Percentiles rank a stretch among this genome's conserved stretches.
Evolutionary conservation across 2,888 invertebrate genomes (phyloP).

Genomic region (Drosophila nr. perissopoda): DNA sequence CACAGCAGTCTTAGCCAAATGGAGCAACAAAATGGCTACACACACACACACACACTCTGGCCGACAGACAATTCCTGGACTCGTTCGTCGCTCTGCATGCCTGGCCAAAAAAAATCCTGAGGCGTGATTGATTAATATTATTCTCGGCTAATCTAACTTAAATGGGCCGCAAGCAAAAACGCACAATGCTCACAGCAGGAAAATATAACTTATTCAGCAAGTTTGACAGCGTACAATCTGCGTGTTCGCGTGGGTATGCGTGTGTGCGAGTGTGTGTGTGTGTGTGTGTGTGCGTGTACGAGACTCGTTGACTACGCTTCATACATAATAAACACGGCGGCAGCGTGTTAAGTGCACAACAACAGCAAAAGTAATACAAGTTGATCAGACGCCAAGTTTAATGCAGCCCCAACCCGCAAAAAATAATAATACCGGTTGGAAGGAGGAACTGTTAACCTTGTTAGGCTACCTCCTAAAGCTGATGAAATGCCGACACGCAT

Average conservation of each 20-base stretch:
- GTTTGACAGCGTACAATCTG: slow-evolving; percentile 44
- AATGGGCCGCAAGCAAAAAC: slow-evolving; percentile 67
- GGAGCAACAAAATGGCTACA: slow-evolving; percentile 72
- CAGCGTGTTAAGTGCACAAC: slow-evolving; percentile 71
- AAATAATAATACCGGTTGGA: background rate
- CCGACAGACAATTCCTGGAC: slow-evolving; percentile 22
- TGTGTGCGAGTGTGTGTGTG: background rate
- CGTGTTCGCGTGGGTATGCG: slow-evolving; percentile 25
- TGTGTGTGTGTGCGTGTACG: slow-evolving; percentile 53
- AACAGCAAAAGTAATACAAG: slow-evolving; percentile 31
- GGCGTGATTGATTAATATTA: slow-evolving; percentile 81
- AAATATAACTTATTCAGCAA: slow-evolving; percentile 77
- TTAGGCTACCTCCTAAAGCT: slow-evolving; percentile 47
- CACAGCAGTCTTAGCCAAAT: slow-evolving; percentile 58
- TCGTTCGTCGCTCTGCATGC: background rate
- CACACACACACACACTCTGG: background rate
- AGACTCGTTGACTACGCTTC: slow-evolving; percentile 67
- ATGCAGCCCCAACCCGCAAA: slow-evolving; percentile 5
- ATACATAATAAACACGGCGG: slow-evolving; percentile 74
- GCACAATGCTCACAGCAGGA: slow-evolving; percentile 47
- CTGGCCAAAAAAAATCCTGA: slow-evolving; percentile 63
- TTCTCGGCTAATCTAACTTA: slow-evolving; percentile 80
- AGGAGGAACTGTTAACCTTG: slow-evolving; percentile 41
- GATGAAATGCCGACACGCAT: slow-evolving; percentile 62
- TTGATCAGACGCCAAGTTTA: slow-evolving; percentile 54